Base-by-base conservation (phyloP, 2,797 vertebrate genomes). In the Cottoperca gobio region DNA sequence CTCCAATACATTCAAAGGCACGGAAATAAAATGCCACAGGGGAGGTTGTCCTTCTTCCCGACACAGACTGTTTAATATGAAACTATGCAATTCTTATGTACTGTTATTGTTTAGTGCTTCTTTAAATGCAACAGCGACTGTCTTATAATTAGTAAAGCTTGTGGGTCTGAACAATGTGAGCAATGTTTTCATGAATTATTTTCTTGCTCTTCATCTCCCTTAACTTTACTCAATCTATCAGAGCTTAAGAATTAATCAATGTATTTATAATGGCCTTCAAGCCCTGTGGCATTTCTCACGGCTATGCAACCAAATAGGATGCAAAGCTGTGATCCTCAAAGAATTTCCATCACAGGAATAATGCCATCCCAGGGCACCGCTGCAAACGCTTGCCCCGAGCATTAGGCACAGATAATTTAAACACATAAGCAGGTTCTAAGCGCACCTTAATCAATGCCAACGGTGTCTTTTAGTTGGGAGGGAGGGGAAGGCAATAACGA, bases 341-440 rank as follows among this genome's bases (percentile, higher is more conserved):
- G 93, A 93, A 92, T 94, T 93, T 90, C 90, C 91, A 94, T 93
- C 90, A 88, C 88, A 89, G 88, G 91, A 95, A 94, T 94, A 95
- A 95, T 92, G 82, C 89, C 64, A 78, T 94, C 94, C 94, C 93
- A 84, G 85, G 93, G 91, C 90, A 81, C 90, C 26, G 89, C 90
- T 89, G 92, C 88, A 87, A 94, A 93, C 84, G 89, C 88, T 91
- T 85, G 91, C 94, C 94, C 92, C 77, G 37, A 94, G 93, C 94
- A 86, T 91, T 79, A 91, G 92, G 89, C 94, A 71, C 88, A 90
- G 93, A 94, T 95, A 93, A 94, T 95, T 95, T 95, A 92, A 95
- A 95, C 93, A 94, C 93, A 95, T 94, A 95, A 94, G 93, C 94
- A 95, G 92, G 89, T 95, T 94, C 93, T 94, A 92, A 91, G 86